Conservation (phyloP, 2,113 vertebrate genomes). For the Erythrolamprus reginae region DNA sequence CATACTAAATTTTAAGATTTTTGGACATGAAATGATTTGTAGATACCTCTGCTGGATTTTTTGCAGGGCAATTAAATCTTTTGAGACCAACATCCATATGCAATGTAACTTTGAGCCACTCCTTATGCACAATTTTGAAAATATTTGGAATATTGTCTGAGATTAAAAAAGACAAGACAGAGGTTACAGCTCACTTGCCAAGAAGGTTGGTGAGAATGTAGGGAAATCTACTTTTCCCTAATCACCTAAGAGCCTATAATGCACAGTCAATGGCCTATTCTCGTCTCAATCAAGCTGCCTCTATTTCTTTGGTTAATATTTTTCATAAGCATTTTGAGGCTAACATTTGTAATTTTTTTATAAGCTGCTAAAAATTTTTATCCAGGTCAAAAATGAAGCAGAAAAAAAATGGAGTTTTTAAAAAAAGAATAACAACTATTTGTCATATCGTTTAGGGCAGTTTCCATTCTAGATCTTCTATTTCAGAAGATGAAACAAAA, state of each 20-base stretch:
- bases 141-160: not conserved
- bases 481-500: not conserved
- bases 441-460: slow-evolving; percentile 11
- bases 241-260: not conserved
- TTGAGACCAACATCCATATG: not conserved
- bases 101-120: not conserved
- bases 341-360: not conserved
- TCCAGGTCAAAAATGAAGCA: not conserved
- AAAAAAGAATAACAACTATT: not conserved
- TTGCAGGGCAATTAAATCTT: not conserved
- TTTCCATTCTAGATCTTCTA: not conserved
- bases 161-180: not conserved
- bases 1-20: slow-evolving; percentile 10
- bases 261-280: not conserved
- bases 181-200: not conserved
- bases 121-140: not conserved
- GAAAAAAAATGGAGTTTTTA: not conserved
- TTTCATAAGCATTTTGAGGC: not conserved
- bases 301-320: not conserved
- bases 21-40: slow-evolving; percentile 3
- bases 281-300: not conserved
- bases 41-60: not conserved
- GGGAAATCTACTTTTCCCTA: not conserved
- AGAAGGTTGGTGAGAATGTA: not conserved
- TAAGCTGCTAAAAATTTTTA: not conserved